Conservation (phyloP, 2,797 vertebrate species). For the Lycodopsis pacificus region DNA sequence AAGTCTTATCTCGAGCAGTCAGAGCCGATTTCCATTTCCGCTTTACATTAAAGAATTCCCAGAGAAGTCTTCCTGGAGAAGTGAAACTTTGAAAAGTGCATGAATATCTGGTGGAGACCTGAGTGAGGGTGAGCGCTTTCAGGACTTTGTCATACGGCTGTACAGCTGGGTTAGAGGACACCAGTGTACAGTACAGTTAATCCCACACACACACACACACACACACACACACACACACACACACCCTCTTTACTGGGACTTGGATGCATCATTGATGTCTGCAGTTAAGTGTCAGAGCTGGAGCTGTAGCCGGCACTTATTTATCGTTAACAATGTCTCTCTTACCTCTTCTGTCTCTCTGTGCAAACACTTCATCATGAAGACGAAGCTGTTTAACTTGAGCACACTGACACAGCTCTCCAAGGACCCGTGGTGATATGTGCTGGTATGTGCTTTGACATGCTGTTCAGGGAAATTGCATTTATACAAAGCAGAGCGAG, state of each 20-base stretch:
- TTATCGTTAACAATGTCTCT: slow-evolving; percentile 63
- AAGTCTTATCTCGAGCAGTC: slow-evolving; percentile 79
- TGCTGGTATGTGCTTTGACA: slow-evolving; percentile 19
- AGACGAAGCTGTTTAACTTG: slow-evolving; percentile 58
- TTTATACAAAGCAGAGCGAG: slow-evolving; percentile 24
- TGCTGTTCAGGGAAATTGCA: slow-evolving; percentile 19
- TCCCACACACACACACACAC: too few species aligned
- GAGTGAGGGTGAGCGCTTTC: slow-evolving; percentile 40
- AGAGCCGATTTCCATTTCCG: slow-evolving; percentile 75
- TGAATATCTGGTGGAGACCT: slow-evolving; percentile 74
- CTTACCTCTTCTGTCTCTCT: slow-evolving; percentile 34
- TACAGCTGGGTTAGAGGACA: slow-evolving; percentile 32
- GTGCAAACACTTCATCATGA: slow-evolving; percentile 65
- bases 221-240: slow-evolving; percentile 1
- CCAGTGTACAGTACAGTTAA: too few species aligned
- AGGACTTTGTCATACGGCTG: slow-evolving; percentile 27
- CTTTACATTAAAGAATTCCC: slow-evolving; percentile 75
- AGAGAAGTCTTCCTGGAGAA: slow-evolving; percentile 66
- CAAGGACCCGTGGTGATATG: slow-evolving; percentile 12
- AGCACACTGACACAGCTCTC: slow-evolving; percentile 46
- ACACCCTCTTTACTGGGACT: slow-evolving; percentile 58
- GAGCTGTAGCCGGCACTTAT: slow-evolving; percentile 58
- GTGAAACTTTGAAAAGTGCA: slow-evolving; percentile 65
- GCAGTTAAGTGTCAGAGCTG: slow-evolving; percentile 70
- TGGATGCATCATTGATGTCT: slow-evolving; percentile 77